These are phyloP conservation scores for Pluvialis apricaria DNA, from an alignment of 2,113 vertebrate species.

Conservation along the genomic window DNA sequence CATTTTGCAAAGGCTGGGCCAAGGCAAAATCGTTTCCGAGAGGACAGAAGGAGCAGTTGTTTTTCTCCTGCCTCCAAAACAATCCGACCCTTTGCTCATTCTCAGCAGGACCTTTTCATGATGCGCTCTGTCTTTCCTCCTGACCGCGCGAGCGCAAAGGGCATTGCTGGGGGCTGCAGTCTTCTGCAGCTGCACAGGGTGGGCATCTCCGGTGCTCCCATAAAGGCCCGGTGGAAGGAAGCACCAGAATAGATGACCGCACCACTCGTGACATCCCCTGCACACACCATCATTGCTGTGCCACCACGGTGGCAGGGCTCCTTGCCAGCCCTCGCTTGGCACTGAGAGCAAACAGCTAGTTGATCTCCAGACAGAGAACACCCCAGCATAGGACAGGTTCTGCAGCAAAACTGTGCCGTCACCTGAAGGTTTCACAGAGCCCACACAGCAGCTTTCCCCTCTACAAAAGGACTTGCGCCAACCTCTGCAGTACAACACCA, in stretches of 20 bases:
- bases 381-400: too few species aligned
- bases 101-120: background rate
- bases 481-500: background rate
- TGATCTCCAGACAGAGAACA: background rate
- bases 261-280: background rate
- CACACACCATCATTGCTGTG: background rate
- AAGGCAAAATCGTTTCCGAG: background rate
- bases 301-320: rapidly evolving
- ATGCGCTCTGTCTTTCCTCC: background rate
- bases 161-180: background rate
- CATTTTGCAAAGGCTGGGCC: slow-evolving; percentile 49
- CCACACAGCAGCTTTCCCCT: background rate
- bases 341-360: background rate
- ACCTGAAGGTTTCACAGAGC: background rate
- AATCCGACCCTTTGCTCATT: background rate
- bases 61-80: slow-evolving; percentile 25
- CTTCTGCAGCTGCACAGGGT: background rate
- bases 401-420: background rate
- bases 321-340: background rate
- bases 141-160: rapidly evolving
- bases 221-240: background rate
- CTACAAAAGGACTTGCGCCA: rapidly evolving
- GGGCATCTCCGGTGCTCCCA: background rate
- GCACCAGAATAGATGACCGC: background rate
- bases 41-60: background rate